These are phyloP conservation scores for Heliconius hermathena DNA, from an alignment of 1,140 invertebrate species.

Conservation along the genomic window DNA sequence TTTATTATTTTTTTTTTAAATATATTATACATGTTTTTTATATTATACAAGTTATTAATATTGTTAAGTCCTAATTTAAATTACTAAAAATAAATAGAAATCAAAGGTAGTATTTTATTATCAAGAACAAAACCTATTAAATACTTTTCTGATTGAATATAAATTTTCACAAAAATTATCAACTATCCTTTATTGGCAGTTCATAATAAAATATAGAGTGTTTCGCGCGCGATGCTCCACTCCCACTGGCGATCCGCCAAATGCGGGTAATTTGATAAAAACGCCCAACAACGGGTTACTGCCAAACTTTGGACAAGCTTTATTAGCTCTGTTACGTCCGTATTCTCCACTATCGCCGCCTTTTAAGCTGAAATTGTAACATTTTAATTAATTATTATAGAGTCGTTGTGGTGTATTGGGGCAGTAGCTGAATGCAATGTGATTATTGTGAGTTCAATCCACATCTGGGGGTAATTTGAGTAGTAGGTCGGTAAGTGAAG, in stretches of 20 bases:
- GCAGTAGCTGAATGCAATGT: not conserved
- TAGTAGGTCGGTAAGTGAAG: no score
- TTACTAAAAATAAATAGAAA: no score
- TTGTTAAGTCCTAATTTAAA: no score
- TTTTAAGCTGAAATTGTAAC: slow-evolving; percentile 26
- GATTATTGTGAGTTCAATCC: no score
- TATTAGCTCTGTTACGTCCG: slow-evolving; percentile 41
- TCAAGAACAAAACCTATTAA: not conserved
- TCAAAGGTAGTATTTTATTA: not conserved
- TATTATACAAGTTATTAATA: no score
- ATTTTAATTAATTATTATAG: slow-evolving; percentile 18
- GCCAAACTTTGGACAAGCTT: slow-evolving; percentile 41
- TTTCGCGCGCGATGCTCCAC: slow-evolving; percentile 27
- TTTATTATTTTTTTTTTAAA: no score
- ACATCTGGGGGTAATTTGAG: no score
- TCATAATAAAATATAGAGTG: slow-evolving; percentile 27
- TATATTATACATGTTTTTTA: no score
- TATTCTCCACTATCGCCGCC: slow-evolving; percentile 30
- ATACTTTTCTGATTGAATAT: not conserved
- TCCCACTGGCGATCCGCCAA: slow-evolving; percentile 55
- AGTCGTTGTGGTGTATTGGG: not conserved
- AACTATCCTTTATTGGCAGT: slow-evolving; percentile 11
- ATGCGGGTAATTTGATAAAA: slow-evolving; percentile 63
- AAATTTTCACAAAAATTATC: not conserved
- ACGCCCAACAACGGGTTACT: slow-evolving; percentile 45